A percentile compares a stretch with the other conserved stretches of the same genome.
These are phyloP conservation scores for Drosophila pallidifrons DNA, from an alignment of 1,140 invertebrate species.

Conservation along the genomic window DNA sequence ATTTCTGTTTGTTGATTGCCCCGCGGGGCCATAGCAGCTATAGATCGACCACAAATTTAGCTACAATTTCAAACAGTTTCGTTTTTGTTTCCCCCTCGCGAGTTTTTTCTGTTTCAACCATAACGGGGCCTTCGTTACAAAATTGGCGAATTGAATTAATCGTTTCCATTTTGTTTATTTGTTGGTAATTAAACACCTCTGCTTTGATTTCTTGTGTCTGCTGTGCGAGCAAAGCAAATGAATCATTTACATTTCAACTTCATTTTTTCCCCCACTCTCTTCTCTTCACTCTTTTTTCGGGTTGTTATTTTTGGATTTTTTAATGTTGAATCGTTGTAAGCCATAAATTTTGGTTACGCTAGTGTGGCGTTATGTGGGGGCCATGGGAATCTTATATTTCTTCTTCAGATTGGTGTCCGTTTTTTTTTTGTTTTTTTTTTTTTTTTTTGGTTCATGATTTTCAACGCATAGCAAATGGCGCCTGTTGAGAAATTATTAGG, in stretches of 20 bases:
- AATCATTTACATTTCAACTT: constrained; percentile 73
- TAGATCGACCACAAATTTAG: constrained; percentile 71
- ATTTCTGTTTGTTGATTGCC: constrained; percentile 49
- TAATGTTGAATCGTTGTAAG: constrained; percentile 83
- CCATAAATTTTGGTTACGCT: constrained; percentile 77
- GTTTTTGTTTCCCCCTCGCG: constrained; percentile 27
- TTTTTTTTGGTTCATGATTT: constrained; percentile 9
- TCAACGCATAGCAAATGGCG: constrained; percentile 63
- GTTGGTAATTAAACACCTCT: constrained; percentile 84
- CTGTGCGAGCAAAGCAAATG: constrained; percentile 68
- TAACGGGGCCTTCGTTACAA: constrained; percentile 72
- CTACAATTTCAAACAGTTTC: constrained; percentile 74
- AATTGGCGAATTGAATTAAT: constrained; percentile 84
- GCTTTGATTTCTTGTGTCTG: constrained; percentile 78
- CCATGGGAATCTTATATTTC: constrained; percentile 67
- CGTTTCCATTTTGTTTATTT: constrained; percentile 83
- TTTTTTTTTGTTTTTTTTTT: constrained; percentile 7
- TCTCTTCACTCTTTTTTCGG: constrained; percentile 9
- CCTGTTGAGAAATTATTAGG: constrained; percentile 77
- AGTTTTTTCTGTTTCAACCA: constrained; percentile 56
- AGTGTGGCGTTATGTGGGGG: constrained; percentile 52
- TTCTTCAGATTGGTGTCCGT: constrained; percentile 6
- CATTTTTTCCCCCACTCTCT: constrained; percentile 17
- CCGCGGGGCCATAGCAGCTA: constrained; percentile 45
- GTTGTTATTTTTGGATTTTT: constrained; percentile 45